Evolutionary conservation across 2,797 vertebrate genomes (phyloP).

Genomic region (Meriones psammophilus): DNA sequence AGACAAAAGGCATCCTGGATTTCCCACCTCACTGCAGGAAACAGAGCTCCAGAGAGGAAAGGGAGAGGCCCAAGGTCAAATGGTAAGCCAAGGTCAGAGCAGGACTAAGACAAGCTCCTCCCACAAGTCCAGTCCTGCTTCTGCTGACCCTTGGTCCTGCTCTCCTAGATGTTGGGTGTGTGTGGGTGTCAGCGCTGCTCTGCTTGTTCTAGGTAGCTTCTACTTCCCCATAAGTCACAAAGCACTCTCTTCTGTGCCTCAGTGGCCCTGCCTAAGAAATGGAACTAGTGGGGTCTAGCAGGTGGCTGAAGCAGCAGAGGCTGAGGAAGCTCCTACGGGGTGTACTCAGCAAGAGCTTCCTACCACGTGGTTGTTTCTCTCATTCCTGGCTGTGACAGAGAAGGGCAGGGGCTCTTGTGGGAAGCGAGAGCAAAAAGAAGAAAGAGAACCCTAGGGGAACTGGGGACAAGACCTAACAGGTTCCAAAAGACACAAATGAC

Average conservation of each 20-base stretch:
- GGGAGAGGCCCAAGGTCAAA: constrained; percentile 64
- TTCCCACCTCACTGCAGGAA: constrained; percentile 23
- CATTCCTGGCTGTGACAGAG: not conserved
- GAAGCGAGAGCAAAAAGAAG: not conserved
- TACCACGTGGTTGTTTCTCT: not conserved
- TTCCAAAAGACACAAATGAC: not conserved
- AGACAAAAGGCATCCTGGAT: not conserved
- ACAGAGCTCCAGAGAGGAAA: not conserved
- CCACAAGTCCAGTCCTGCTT: not conserved
- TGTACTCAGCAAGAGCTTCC: not conserved
- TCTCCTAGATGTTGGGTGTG: not conserved
- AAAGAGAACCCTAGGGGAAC: not conserved
- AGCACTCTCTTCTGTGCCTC: not conserved
- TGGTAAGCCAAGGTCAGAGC: not conserved
- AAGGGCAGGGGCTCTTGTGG: not conserved
- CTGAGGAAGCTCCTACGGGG: not conserved
- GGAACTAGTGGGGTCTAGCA: not conserved
- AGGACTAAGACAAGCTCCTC: not conserved
- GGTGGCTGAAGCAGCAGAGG: not conserved
- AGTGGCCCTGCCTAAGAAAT: not conserved
- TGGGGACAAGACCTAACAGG: not conserved
- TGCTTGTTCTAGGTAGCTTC: not conserved
- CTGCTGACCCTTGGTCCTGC: not conserved
- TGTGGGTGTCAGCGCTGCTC: not conserved
- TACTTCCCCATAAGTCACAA: not conserved